These are phyloP conservation scores for Platycheirus albimanus DNA, from an alignment of 2,888 invertebrate genomes.

Conservation along the genomic window DNA sequence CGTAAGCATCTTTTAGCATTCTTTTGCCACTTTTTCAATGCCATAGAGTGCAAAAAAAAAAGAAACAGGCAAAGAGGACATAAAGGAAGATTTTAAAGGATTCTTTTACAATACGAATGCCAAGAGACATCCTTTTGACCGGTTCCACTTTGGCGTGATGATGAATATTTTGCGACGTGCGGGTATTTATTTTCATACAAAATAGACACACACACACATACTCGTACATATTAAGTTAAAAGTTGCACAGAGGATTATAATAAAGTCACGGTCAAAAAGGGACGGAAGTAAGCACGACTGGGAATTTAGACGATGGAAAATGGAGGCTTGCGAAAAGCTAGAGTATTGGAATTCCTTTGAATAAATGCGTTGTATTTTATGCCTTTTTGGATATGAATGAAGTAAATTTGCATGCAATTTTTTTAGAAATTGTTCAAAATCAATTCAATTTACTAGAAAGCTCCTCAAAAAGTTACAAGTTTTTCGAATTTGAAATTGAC, in stretches of 20 bases:
- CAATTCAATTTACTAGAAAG: too few relatives aligned
- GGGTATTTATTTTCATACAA: background rate
- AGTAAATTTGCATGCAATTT: background rate
- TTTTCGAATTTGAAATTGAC: too few relatives aligned
- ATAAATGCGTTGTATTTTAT: constrained; percentile 1
- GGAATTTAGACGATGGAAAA: background rate
- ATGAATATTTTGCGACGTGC: constrained; percentile 10
- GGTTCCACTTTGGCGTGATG: constrained; percentile 45
- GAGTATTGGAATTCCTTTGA: constrained; percentile 5
- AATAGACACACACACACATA: background rate
- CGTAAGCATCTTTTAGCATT: constrained; percentile 70
- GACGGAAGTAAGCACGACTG: background rate
- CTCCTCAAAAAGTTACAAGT: background rate
- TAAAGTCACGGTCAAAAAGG: too few relatives aligned
- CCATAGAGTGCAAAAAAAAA: background rate
- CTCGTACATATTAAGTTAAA: too few relatives aligned
- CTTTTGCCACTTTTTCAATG: constrained; percentile 4
- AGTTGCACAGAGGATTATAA: too few relatives aligned
- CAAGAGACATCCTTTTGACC: constrained; percentile 63
- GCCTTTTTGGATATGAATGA: background rate
- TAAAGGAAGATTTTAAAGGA: constrained; percentile 37
- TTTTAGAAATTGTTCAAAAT: background rate
- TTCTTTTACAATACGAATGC: constrained; percentile 37
- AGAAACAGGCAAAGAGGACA: background rate
- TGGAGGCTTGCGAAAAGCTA: background rate